Percentiles rank a stretch among this genome's conserved stretches.
Conservation (phyloP, 2,113 vertebrate genomes). For the Mola mola region DNA sequence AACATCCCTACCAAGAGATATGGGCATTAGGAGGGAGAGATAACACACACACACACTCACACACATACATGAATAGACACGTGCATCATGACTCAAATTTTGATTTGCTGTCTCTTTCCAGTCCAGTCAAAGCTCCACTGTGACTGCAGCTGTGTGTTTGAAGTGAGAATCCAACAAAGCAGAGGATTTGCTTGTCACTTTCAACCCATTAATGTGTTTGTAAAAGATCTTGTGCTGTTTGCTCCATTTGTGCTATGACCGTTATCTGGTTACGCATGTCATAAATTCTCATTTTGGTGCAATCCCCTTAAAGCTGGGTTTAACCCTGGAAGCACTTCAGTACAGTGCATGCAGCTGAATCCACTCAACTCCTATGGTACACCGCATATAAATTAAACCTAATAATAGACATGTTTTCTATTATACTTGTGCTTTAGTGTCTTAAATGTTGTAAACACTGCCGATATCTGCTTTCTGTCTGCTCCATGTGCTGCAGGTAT, state of each 20-base stretch:
- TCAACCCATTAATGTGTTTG: slow-evolving; percentile 67
- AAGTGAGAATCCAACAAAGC: slow-evolving; percentile 42
- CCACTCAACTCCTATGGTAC: slow-evolving; percentile 1
- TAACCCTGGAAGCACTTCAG: slow-evolving; percentile 21
- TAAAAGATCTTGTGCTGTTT: slow-evolving; percentile 62
- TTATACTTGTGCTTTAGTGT: slow-evolving; percentile 38
- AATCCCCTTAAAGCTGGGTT: slow-evolving; percentile 42
- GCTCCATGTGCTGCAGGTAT: neutral
- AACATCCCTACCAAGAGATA: slow-evolving; percentile 69
- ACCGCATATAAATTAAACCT: slow-evolving; percentile 35
- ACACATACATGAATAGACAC: slow-evolving; percentile 19
- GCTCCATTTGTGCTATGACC: slow-evolving; percentile 32
- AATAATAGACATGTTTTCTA: slow-evolving; percentile 57
- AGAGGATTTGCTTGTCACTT: slow-evolving; percentile 62
- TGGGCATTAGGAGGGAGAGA: slow-evolving; percentile 68
- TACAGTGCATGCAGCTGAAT: slow-evolving; percentile 10
- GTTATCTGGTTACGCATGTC: slow-evolving; percentile 68
- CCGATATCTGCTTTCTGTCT: slow-evolving; percentile 44
- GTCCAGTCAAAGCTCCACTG: slow-evolving; percentile 17
- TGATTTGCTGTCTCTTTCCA: slow-evolving; percentile 14
- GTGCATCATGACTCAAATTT: slow-evolving; percentile 51
- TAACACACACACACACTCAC: slow-evolving; percentile 36
- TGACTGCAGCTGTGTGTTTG: slow-evolving; percentile 24
- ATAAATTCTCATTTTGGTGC: slow-evolving; percentile 32
- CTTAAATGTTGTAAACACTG: slow-evolving; percentile 48